Percentiles rank a stretch among this genome's conserved stretches.
Conservation (phyloP, 2,888 invertebrate species). For the Drosophila colorata region DNA sequence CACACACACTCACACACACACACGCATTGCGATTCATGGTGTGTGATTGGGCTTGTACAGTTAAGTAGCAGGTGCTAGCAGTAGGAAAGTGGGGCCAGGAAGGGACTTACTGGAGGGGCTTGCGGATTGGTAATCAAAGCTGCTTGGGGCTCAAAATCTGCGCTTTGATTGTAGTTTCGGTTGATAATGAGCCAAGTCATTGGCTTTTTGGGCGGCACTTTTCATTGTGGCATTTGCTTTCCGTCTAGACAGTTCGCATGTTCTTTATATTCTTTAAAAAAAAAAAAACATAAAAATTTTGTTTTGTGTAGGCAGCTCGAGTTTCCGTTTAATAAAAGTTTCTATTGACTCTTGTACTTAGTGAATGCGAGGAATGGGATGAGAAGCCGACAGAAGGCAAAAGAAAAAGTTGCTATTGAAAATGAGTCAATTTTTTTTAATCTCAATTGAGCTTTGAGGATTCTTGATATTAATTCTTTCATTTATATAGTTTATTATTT, state of each 20-base stretch:
- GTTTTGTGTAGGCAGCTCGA: constrained; percentile 16
- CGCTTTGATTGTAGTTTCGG: constrained; percentile 52
- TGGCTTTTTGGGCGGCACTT: constrained; percentile 32
- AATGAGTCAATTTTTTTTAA: constrained; percentile 1
- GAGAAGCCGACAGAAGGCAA: neutral
- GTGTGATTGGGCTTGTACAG: constrained; percentile 25
- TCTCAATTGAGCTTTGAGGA: neutral
- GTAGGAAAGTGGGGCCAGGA: constrained; percentile 10
- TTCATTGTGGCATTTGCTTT: constrained; percentile 37
- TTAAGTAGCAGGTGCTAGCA: constrained; percentile 19
- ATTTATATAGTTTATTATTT: too few species aligned
- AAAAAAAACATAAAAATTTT: neutral
- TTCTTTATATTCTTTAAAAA: constrained; percentile 1
- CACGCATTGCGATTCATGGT: constrained; percentile 15
- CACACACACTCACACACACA: constrained; percentile 20
- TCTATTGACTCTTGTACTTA: constrained; percentile 14
- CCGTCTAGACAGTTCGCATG: constrained; percentile 62
- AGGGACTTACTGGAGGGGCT: constrained; percentile 12
- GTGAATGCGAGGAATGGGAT: neutral
- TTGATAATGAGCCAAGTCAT: constrained; percentile 29
- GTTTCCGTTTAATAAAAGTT: constrained; percentile 37
- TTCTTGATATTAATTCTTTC: too few species aligned
- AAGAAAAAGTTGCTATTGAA: constrained; percentile 13
- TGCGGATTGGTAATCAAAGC: constrained; percentile 66
- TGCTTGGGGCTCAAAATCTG: constrained; percentile 47